A percentile compares a stretch with the other conserved stretches of the same genome.
phyloP scores from a whole-genome alignment of 2,888 invertebrate genomes.

The Polyommatus iphigenia region DNA sequence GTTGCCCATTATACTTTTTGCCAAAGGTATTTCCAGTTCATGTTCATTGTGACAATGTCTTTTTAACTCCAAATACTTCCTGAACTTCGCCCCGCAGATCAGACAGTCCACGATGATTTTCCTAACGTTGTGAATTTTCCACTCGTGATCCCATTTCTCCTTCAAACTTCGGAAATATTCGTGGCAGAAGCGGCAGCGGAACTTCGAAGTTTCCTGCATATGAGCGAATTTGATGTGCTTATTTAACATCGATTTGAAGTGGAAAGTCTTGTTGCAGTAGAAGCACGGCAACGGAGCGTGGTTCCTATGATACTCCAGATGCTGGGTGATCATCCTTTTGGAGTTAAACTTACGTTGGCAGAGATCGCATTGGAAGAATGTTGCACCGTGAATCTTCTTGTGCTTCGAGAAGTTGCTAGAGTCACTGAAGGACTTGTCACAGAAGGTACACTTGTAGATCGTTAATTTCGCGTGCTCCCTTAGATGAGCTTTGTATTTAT shows the following conservation, averaged over 20 bases:
- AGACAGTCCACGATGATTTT: slow-evolving; percentile 68
- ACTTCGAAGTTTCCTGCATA: slow-evolving; percentile 49
- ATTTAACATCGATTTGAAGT: slow-evolving; percentile 70
- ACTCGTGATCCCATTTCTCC: slow-evolving; percentile 76
- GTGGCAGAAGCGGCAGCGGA: slow-evolving; percentile 62
- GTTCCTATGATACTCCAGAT: slow-evolving; percentile 69
- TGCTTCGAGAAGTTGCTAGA: slow-evolving; percentile 77
- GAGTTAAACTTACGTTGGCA: slow-evolving; percentile 74
- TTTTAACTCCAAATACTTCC: slow-evolving; percentile 68
- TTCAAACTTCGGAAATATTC: slow-evolving; percentile 58
- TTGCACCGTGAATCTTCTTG: slow-evolving; percentile 70
- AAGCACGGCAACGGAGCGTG: slow-evolving; percentile 58
- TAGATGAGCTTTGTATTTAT: slow-evolving; percentile 71
- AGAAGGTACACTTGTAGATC: slow-evolving; percentile 70
- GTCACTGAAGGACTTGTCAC: slow-evolving; percentile 74
- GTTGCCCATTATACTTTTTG: slow-evolving; percentile 54
- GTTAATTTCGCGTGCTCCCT: slow-evolving; percentile 74
- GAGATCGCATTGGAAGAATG: slow-evolving; percentile 67
- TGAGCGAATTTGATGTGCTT: slow-evolving; percentile 67
- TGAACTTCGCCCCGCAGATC: slow-evolving; percentile 62
- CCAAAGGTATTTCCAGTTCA: slow-evolving; percentile 55
- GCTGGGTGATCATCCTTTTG: slow-evolving; percentile 68
- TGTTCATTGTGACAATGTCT: slow-evolving; percentile 59
- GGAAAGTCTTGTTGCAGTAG: slow-evolving; percentile 60
- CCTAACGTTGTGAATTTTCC: slow-evolving; percentile 66